A percentile compares a stretch with the other conserved stretches of the same genome.
phyloP scores from a whole-genome alignment of 2,888 invertebrate species.

The Yponomeuta malinellus region DNA sequence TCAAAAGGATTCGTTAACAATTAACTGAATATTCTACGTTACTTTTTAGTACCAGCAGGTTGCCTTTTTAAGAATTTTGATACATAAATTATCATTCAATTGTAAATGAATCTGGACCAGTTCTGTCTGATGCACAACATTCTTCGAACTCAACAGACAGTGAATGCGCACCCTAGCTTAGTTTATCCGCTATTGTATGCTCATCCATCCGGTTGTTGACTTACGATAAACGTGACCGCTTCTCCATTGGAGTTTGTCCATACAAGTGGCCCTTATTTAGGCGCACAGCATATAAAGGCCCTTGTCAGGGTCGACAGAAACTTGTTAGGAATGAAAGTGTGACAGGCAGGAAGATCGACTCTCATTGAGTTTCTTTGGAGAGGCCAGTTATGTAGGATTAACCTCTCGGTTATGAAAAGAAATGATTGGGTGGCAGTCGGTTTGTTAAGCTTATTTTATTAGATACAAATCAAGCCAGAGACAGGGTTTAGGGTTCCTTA shows the following conservation, averaged over 20 bases:
- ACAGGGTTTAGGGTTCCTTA: no score
- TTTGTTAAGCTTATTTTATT: neutral
- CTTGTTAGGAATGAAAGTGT: neutral
- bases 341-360: neutral
- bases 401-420: neutral
- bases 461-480: neutral
- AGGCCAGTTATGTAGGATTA: neutral
- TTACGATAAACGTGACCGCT: neutral
- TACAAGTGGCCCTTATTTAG: neutral
- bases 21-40: no score
- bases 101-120: no score
- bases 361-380: neutral
- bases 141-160: neutral
- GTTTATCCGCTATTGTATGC: neutral
- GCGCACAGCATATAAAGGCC: neutral
- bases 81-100: no score
- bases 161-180: neutral
- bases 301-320: neutral
- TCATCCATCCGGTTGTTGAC: neutral
- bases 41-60: no score
- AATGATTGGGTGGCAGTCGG: neutral
- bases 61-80: no score
- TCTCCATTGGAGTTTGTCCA: neutral
- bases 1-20: no score
- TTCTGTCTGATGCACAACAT: neutral